Evolutionary conservation across 2,113 vertebrate species (phyloP), one percentile per base, ranked within the genome.

Genomic region (Salvelinus alpinus): DNA sequence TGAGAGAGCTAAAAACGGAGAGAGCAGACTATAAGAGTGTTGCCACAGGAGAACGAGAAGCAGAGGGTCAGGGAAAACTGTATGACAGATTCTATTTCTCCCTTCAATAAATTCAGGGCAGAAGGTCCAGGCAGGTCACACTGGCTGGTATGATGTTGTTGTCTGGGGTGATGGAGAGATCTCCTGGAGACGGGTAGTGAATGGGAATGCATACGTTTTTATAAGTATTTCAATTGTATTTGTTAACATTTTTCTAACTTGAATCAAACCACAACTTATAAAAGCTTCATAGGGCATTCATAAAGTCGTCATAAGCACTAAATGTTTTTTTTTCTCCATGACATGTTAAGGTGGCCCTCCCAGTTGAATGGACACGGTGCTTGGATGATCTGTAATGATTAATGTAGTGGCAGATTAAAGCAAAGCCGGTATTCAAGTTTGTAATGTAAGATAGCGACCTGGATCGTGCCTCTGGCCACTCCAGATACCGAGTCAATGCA

Each of bases 41-140:
- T 44, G 0, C 38, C 38, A 44, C 9, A 9, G 38, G 51, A 54
- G 51, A 5, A 22, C 3, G 27, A 24, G 64, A 16, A 7, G 25
- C 64, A 27, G 27, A 9, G 51, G 64, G 4, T 66, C 64, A 34
- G 64, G 70, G 80, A 78, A 82, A 76, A 76, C 48, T 27, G 57
- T 72, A 60, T 78, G 84, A 87, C 84, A 82, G 84, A 77, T 85
- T 91, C 75, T 75, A 70, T 71, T 27, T 80, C 66, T 80, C 77
- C 66, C 77, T 64, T 69, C 78, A 86, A 80, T 87, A 84, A 84
- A 86, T 88, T 54, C 76, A 75, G 75, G 47, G 51, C 79, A 72
- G 71, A 79, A 71, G 77, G 80, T 77, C 82, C 59, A 72, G 77
- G 72, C 79, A 66, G 88, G 86, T 83, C 78, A 81, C 74, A 78